Evolutionary conservation across 2,888 invertebrate species (phyloP), one percentile per base, ranked within the genome.

Genomic region (Gibbula magus): DNA sequence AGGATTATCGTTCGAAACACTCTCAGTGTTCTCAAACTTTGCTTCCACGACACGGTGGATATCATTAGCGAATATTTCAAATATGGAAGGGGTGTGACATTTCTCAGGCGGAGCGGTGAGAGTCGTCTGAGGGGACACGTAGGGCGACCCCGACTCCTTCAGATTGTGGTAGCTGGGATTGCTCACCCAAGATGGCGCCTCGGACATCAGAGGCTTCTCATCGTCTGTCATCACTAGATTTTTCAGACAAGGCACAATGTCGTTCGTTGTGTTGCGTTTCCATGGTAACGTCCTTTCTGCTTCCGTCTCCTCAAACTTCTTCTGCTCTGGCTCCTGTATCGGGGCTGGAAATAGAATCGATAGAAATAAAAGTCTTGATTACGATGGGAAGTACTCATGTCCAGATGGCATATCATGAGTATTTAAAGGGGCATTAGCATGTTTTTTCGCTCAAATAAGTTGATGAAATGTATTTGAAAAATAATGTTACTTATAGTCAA

Each of bases 181-280:
- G 52, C 97, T 96, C 67, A 97, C 97, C 98, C 98, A 98, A 18
- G 97, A 96, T 16, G 98, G 98, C 92, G 98, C 98, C 93, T 98
- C 98, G 66, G 96, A 96, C 74, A 89, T 85, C 13, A 88, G 83
- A 0, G 92, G 91, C 52, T 84, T 79, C 25, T 89, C 89, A 77
- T 91, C 89, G 80, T 90, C 87, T 2, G 87, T 85, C 70, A 88
- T 83, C n/a, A 84, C 81, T 61, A 86, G 82, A 2, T 87, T 85
- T 8, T 81, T 29, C 8, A 85, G 81, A 13, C 87, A 87, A 1
- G 87, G 81, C 79, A 88, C 81, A 4, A 88, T 88, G n/a, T 86
- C 86, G 35, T 83, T 73, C 10, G 83, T 81, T 61, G 84, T 81
- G 22, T 80, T 81, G 29, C 84, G 80, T 82, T 86, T 86, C 98